Base-by-base conservation (phyloP, 2,888 invertebrate genomes). In the Podotricha telesiphe region DNA sequence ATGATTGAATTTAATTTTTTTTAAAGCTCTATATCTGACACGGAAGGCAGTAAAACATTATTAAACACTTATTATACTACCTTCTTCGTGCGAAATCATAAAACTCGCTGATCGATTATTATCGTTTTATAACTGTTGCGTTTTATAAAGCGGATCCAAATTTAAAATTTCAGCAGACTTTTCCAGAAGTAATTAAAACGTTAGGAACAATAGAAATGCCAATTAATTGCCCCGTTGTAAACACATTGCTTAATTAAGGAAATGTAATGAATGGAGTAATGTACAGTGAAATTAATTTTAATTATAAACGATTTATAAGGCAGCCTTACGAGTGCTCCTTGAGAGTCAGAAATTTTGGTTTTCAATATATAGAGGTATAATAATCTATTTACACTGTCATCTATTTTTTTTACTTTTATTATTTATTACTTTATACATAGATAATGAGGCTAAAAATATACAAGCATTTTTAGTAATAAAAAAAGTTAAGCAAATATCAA, bases 161-260 rank as follows among this genome's bases (percentile, higher is more conserved):
- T 77, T 75, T 76, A 78, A 80, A 81, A 82, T 79, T 82, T 81
- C 71, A 53, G 59, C 65, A 70, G 65, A 81, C 83, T 80, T 84
- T 83, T 77, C 78, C 76, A 75, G 80, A 78, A 78, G 80, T 81
- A 83, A 85, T 86, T 85, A 83, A 86, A 88, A 85, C 80, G 82
- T 79, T 84, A 83, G 83, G 82, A 84, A 88, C 85, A 88, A 86
- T 86, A 82, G 78, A 86, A 89, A 86, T 86, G 86, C 86, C 88
- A 91, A 92, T 91, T 92, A 91, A 91, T 89, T 88, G 89, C 86
- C 86, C 85, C 85, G 88, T 88, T 91, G 91, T 90, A 89, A 91
- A 89, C 89, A 91, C 89, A 92, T 92, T 91, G 92, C 89, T 92
- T 92, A 92, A 92, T 93, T 92, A 91, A 89, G 87, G 82, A 86